Evolutionary conservation across 1,140 invertebrate genomes (phyloP).

Genomic region (Hyles vespertilio): DNA sequence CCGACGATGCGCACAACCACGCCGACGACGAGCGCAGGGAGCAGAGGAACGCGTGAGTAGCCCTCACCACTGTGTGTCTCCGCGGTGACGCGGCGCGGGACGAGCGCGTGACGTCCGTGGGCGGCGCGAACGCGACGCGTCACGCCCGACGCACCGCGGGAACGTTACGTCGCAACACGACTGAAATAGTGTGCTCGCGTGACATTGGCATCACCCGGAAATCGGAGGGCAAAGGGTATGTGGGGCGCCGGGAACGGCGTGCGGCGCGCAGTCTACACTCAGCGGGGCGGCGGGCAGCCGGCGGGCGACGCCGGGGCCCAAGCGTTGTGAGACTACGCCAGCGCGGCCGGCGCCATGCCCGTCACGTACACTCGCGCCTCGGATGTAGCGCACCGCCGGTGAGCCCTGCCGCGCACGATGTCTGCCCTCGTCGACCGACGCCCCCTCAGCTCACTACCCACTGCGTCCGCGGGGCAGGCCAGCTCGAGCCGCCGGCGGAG

Average conservation of each 20-base stretch:
- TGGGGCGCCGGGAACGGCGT: background rate
- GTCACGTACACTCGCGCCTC: slow-evolving; percentile 47
- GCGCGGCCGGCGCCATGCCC: slow-evolving; percentile 32
- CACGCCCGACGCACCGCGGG: slow-evolving; percentile 1
- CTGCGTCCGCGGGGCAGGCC: too few relatives aligned
- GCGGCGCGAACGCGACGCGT: background rate
- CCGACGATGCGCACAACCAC: slow-evolving; percentile 32
- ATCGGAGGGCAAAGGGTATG: slow-evolving; percentile 2
- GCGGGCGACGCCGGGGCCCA: background rate
- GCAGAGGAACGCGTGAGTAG: slow-evolving; percentile 43
- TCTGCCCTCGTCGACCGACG: background rate
- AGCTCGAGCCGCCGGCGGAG: background rate
- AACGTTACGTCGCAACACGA: slow-evolving; percentile 16
- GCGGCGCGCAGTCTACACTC: background rate
- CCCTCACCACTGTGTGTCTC: background rate
- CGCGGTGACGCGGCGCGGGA: background rate
- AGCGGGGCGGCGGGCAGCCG: too few relatives aligned
- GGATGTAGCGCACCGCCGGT: slow-evolving; percentile 46
- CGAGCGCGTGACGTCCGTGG: background rate
- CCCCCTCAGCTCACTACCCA: too few relatives aligned
- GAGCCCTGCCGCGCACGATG: slow-evolving; percentile 23
- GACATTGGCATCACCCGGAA: slow-evolving; percentile 46
- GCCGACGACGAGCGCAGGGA: slow-evolving; percentile 37
- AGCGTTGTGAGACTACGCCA: background rate
- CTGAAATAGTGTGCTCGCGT: slow-evolving; percentile 40